These are phyloP conservation scores for Melanargia galathea DNA, from an alignment of 2,888 invertebrate species.

Conservation along the genomic window DNA sequence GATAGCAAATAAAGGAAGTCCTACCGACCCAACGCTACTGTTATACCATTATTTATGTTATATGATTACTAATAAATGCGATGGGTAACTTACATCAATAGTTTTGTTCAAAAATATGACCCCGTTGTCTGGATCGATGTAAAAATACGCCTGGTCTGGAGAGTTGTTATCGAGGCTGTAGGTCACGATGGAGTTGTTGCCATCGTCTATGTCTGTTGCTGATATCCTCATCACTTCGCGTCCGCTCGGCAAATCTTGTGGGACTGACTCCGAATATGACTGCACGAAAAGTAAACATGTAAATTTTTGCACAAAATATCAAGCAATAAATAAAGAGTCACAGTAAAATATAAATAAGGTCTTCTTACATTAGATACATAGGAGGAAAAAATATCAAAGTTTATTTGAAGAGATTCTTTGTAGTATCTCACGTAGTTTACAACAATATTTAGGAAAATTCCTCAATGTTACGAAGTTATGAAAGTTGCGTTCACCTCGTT, in stretches of 20 bases:
- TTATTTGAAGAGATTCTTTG: not conserved
- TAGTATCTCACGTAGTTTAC: not conserved
- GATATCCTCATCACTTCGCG: constrained; percentile 94
- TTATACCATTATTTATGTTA: no score
- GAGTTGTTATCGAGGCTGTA: constrained; percentile 84
- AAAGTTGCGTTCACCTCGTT: constrained; percentile 34
- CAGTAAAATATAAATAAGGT: not conserved
- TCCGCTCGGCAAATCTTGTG: constrained; percentile 88
- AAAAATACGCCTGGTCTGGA: constrained; percentile 86
- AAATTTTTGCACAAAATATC: not conserved
- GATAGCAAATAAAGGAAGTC: not conserved
- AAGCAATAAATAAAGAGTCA: not conserved
- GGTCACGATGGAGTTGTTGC: constrained; percentile 92
- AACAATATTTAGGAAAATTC: constrained; percentile 23
- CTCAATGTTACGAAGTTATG: constrained; percentile 27
- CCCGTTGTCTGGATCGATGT: constrained; percentile 91
- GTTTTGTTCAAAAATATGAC: constrained; percentile 88
- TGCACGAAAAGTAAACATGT: constrained; percentile 50
- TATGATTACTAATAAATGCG: not conserved
- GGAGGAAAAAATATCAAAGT: not conserved
- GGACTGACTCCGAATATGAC: constrained; percentile 87
- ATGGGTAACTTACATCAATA: constrained; percentile 81
- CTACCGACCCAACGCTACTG: no score
- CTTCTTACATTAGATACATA: not conserved
- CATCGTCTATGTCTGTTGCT: constrained; percentile 95